These are phyloP conservation scores for Drosophila formosana DNA, from an alignment of 2,888 invertebrate species.

Conservation along the genomic window DNA sequence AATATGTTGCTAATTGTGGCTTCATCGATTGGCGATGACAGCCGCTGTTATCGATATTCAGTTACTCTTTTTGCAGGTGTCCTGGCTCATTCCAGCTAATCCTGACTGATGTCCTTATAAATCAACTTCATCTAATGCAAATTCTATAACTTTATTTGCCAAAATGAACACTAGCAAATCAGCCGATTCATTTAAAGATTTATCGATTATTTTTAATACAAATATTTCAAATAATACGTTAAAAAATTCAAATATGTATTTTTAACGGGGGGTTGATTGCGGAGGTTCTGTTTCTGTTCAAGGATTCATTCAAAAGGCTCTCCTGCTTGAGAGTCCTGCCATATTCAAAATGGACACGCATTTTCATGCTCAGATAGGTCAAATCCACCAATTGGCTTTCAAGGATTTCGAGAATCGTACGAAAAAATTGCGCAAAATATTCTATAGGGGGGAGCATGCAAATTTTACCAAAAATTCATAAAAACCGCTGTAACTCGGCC, in stretches of 20 bases:
- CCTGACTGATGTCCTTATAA: too few species aligned
- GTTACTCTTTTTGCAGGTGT: background rate
- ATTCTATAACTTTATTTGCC: too few species aligned
- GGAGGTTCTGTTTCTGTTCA: too few species aligned
- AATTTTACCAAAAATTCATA: background rate
- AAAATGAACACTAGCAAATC: too few species aligned
- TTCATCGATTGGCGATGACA: background rate
- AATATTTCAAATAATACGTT: background rate
- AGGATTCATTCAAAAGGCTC: too few species aligned
- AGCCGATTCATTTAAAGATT: too few species aligned
- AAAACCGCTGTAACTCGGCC: background rate
- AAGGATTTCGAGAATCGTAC: background rate
- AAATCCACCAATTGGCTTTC: background rate
- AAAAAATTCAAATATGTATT: too few species aligned
- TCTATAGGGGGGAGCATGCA: background rate
- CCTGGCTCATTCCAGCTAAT: too few species aligned
- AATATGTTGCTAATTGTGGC: too few species aligned
- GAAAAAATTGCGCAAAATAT: background rate
- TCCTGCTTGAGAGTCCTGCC: too few species aligned
- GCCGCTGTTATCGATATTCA: background rate
- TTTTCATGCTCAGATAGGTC: background rate
- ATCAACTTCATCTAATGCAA: too few species aligned
- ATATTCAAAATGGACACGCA: background rate
- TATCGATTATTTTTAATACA: background rate
- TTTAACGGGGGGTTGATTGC: too few species aligned